Percentiles rank a stretch among this genome's conserved stretches.
These are phyloP conservation scores for Eupithecia inturbata DNA, from an alignment of 2,888 invertebrate genomes.

Conservation along the genomic window DNA sequence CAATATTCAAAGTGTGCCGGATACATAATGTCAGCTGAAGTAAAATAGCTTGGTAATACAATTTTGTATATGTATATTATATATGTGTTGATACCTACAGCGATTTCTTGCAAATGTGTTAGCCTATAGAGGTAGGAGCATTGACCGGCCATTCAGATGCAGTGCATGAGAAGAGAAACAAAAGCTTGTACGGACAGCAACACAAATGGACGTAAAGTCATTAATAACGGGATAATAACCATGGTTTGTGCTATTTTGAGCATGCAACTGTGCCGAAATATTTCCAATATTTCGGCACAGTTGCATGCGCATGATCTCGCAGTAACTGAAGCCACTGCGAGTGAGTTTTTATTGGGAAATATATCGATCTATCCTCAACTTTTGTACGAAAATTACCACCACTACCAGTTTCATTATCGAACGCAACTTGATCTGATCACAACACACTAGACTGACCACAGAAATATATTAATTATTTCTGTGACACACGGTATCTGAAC, in stretches of 20 bases:
- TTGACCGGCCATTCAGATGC: constrained; percentile 24
- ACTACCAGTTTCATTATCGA: not conserved
- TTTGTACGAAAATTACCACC: not conserved
- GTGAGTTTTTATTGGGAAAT: not conserved
- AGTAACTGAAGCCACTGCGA: not conserved
- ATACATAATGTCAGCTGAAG: constrained; percentile 5
- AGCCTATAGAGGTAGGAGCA: constrained; percentile 11
- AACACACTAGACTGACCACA: not conserved
- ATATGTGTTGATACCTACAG: constrained; percentile 6
- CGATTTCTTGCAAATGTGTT: constrained; percentile 22
- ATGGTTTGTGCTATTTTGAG: too few species aligned
- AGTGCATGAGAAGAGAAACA: constrained; percentile 15
- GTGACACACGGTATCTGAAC: not conserved
- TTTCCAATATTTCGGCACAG: too few species aligned
- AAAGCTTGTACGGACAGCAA: constrained; percentile 8
- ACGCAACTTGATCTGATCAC: not conserved
- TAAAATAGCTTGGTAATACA: constrained; percentile 7
- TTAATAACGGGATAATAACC: not conserved
- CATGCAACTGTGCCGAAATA: too few species aligned
- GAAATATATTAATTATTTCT: too few species aligned
- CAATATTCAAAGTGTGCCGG: constrained; percentile 1
- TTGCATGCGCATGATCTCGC: too few species aligned
- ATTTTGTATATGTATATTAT: too few species aligned
- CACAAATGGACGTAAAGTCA: not conserved
- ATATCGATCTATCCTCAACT: too few species aligned